Conservation (phyloP, 2,113 vertebrate genomes). For the Siphamia tubifer region DNA sequence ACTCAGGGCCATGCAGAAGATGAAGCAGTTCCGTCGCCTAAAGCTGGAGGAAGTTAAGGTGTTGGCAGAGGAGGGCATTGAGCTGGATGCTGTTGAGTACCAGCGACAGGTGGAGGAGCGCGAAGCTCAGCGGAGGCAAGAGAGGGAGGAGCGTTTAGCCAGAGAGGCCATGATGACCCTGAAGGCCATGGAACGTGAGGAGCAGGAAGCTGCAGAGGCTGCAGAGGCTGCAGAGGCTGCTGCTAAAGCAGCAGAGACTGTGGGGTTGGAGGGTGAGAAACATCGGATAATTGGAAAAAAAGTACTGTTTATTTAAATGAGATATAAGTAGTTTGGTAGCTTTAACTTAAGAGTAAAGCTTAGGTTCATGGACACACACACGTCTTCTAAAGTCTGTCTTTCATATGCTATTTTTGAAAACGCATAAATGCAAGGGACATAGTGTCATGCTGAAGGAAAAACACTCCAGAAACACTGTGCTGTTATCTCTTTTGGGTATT, state of each 20-base stretch:
- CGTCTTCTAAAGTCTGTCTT: no score
- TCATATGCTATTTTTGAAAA: no score
- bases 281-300: no score
- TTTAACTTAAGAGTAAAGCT: no score
- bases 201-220: constrained; percentile 61
- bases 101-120: constrained; percentile 77
- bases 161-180: constrained; percentile 76
- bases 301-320: no score
- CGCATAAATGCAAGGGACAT: no score
- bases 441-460: no score
- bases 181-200: constrained; percentile 78
- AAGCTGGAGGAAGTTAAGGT: constrained; percentile 92
- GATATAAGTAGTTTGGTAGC: no score
- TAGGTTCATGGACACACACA: no score
- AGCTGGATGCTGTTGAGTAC: constrained; percentile 82
- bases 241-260: constrained; percentile 38
- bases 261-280: constrained; percentile 55
- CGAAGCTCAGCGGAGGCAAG: constrained; percentile 79
- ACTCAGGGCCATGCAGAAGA: constrained; percentile 88
- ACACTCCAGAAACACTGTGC: no score
- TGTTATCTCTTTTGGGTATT: no score
- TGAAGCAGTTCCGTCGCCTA: constrained; percentile 87
- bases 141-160: constrained; percentile 77
- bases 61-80: constrained; percentile 82
- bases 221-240: constrained; percentile 64